Conservation (phyloP, 2,888 invertebrate species). For the Exocentrus adspersus region DNA sequence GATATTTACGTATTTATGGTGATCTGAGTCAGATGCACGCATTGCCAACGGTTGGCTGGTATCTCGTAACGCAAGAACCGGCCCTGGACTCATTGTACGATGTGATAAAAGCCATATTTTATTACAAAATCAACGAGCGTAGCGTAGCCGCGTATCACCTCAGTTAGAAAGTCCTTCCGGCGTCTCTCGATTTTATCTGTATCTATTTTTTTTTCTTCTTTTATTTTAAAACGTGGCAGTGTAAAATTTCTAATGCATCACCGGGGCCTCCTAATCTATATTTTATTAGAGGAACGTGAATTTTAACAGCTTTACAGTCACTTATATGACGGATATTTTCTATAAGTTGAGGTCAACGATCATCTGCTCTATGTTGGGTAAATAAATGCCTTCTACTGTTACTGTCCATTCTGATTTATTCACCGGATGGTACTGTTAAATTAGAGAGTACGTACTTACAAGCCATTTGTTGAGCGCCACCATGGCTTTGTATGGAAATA, state of each 20-base stretch:
- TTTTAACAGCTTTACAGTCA: neutral
- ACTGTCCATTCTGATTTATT: conserved; percentile 6
- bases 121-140: conserved; percentile 27
- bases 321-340: neutral
- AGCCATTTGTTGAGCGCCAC: no score
- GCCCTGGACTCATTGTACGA: conserved; percentile 16
- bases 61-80: neutral
- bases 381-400: conserved; percentile 13
- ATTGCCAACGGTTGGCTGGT: no score
- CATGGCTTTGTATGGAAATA: no score
- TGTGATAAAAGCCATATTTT: conserved; percentile 31
- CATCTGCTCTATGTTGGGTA: conserved; percentile 1
- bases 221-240: conserved; percentile 1
- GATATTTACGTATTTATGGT: no score
- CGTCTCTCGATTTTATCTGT: conserved; percentile 30
- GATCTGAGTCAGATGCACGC: no score
- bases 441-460: neutral
- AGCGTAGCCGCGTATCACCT: conserved; percentile 15
- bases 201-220: conserved; percentile 1
- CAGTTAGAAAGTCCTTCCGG: conserved; percentile 44
- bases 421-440: neutral
- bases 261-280: neutral
- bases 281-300: neutral
- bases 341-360: conserved; percentile 19
- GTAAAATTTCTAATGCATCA: conserved; percentile 14